Percentiles rank a stretch among this genome's conserved stretches.
Evolutionary conservation across 37 sponge, comb jelly and placozoan species (phyloP).

Genomic region (Chondrosia reniformis): DNA sequence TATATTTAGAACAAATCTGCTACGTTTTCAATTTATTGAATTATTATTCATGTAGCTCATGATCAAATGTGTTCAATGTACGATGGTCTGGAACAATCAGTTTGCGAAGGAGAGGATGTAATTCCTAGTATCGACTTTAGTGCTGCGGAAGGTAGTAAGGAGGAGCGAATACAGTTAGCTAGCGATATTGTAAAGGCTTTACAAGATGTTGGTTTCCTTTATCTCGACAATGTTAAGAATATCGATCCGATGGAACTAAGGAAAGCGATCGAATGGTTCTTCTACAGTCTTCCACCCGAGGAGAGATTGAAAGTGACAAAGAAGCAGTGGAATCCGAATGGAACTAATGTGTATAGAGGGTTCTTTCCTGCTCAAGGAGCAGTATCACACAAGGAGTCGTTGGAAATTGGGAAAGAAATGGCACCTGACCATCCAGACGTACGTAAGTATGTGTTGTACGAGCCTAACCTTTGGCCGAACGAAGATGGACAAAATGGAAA

Average conservation of each 20-base stretch:
- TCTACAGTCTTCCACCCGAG: constrained; percentile 35
- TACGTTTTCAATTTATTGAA: no score
- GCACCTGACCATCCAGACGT: constrained; percentile 26
- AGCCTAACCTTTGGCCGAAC: constrained; percentile 19
- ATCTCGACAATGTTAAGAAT: constrained; percentile 53
- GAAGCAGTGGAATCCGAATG: constrained; percentile 31
- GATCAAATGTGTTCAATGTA: no score
- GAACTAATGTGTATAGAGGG: constrained; percentile 30
- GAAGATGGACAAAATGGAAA: no score
- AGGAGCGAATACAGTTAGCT: no score
- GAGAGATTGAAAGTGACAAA: constrained; percentile 21
- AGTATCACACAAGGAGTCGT: constrained; percentile 32
- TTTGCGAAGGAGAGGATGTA: no score
- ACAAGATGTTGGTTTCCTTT: constrained; percentile 48
- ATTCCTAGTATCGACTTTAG: no score
- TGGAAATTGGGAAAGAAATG: constrained; percentile 31
- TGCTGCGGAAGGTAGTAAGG: no score
- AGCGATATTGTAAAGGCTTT: constrained; percentile 23
- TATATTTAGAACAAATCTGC: no score
- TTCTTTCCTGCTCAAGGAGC: constrained; percentile 30
- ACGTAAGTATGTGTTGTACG: constrained; percentile 37
- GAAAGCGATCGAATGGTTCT: constrained; percentile 34
- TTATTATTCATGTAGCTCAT: no score
- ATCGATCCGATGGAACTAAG: constrained; percentile 11
- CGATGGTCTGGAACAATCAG: no score